Evolutionary conservation across 2,888 invertebrate genomes (phyloP).

Genomic region (Antheraea assamensis): DNA sequence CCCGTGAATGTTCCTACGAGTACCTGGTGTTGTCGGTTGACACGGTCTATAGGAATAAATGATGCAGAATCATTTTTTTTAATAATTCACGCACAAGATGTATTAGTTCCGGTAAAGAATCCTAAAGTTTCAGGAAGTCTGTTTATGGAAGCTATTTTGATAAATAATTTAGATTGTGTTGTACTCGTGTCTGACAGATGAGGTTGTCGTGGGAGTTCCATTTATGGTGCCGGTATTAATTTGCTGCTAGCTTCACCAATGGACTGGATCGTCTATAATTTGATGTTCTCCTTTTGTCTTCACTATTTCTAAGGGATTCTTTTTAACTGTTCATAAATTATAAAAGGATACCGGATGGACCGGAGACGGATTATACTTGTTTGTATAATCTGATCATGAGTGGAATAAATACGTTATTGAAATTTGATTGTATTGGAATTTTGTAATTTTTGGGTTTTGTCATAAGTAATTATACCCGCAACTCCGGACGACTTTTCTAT

Average conservation of each 20-base stretch:
- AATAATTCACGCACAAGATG: conserved; percentile 32
- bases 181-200: conserved; percentile 67
- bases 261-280: background rate
- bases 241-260: conserved; percentile 15
- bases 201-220: conserved; percentile 69
- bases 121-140: conserved; percentile 71
- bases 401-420: too few relatives aligned
- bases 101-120: conserved; percentile 46
- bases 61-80: conserved; percentile 33
- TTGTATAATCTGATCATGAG: too few relatives aligned
- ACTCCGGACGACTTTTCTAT: too few relatives aligned
- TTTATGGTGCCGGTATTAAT: conserved; percentile 76
- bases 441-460: too few relatives aligned
- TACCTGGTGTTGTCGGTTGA: background rate
- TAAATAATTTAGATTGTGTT: conserved; percentile 72
- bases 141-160: conserved; percentile 75
- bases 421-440: too few relatives aligned
- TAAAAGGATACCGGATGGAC: too few relatives aligned
- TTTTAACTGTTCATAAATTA: background rate
- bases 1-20: background rate
- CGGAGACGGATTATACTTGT: too few relatives aligned
- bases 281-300: conserved; percentile 12
- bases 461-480: too few relatives aligned
- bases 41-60: conserved; percentile 14
- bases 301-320: background rate